phyloP scores from a whole-genome alignment of 2,113 vertebrate genomes.

The Upupa epops region DNA sequence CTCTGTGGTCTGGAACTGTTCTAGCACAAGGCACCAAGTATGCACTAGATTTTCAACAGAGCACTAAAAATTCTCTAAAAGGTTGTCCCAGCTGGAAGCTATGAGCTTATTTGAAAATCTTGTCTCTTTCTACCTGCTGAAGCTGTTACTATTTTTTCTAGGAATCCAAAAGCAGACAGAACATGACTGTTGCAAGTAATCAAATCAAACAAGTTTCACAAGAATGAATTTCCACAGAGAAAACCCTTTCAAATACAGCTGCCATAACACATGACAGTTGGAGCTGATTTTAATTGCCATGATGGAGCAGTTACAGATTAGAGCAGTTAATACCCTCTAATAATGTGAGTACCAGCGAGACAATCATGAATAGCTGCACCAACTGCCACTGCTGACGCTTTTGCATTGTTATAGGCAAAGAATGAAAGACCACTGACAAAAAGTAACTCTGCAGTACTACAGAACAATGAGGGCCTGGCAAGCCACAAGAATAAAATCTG shows the following conservation, averaged over 20 bases:
- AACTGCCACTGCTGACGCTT: background rate
- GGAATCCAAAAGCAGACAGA: background rate
- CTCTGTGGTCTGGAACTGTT: background rate
- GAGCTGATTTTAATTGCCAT: conserved; percentile 22
- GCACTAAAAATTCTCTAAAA: background rate
- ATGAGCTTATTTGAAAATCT: background rate
- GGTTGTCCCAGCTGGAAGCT: background rate
- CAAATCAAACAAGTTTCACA: background rate
- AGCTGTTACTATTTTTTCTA: background rate
- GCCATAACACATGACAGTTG: background rate
- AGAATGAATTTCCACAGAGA: conserved; percentile 15
- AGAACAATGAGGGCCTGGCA: background rate
- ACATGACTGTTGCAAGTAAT: background rate
- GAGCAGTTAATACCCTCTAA: conserved; percentile 8
- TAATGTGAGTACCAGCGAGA: background rate
- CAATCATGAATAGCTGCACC: background rate
- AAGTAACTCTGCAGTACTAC: background rate
- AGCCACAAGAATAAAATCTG: background rate
- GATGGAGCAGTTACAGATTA: background rate
- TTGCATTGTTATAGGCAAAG: background rate
- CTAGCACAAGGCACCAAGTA: background rate
- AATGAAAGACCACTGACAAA: background rate
- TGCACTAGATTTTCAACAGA: background rate
- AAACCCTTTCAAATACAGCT: conserved; percentile 19
- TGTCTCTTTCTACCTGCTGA: background rate